Base-by-base conservation (phyloP, 2,797 vertebrate species). In the Sarcoramphus papa region DNA sequence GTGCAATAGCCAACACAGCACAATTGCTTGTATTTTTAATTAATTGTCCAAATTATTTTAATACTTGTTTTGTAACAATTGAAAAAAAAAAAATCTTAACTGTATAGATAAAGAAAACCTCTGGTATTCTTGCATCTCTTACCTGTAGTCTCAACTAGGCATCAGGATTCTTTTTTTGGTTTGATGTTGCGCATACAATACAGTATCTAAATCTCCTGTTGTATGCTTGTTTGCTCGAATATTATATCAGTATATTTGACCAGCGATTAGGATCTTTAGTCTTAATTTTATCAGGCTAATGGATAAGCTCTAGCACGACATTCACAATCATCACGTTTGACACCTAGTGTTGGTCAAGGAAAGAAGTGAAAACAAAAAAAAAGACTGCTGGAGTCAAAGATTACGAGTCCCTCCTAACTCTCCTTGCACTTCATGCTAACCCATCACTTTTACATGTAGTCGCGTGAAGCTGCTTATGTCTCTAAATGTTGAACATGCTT, bases 291-390 rank as follows among this genome's bases (percentile, higher is more conserved):
- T 33, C 56, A 67, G 25, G 24, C 28, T 40, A 48, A 62, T 15
- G 10, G 37, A 18, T 41, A 62, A 87, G 14, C 33, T 83, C 6
- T 8, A 56, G 28, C 21, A 81, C 0, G 4, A 69, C 51, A 40
- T 17, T 19, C 3, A 0, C 21, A 37, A n/a, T n/a, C n/a, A n/a
- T 27, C 9, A 9, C 0, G 2, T 59, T 51, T 84, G 50, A 73
- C 7, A 23, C 17, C 14, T 15, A 33, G 10, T 7, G 18, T 23
- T 0, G 1, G 37, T 30, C 47, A 81, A 48, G 22, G 30, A 35
- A 67, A 24, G 21, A 27, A n/a, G 23, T n/a, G 7, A 9, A 27
- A 62, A 22, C 19, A 65, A 31, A 41, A 6, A 60, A 64, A 23
- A 27, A 21, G 10, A 31, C 14, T 65, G 33, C 33, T 17, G 22